Percentiles rank a stretch among this genome's conserved stretches.
Evolutionary conservation across 2,888 invertebrate genomes (phyloP).

Genomic region (Drosophila paramelanica): DNA sequence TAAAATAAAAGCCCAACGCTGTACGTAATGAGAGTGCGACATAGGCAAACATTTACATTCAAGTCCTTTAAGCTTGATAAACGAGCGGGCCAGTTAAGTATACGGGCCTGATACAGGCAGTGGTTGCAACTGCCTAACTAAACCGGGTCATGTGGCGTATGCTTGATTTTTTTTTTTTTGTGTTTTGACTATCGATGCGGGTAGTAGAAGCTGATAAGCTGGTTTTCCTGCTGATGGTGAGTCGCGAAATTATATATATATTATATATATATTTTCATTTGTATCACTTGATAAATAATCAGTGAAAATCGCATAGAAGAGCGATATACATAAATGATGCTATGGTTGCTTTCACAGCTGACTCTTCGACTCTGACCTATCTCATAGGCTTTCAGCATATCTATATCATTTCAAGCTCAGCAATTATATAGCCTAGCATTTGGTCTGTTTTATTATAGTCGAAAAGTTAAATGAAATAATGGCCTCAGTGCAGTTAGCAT

Average conservation of each 20-base stretch:
- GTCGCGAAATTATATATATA: not conserved
- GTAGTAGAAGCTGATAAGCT: conserved; percentile 5
- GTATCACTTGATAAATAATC: no score
- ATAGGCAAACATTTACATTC: conserved; percentile 62
- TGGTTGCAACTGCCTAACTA: conserved; percentile 20
- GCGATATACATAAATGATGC: not conserved
- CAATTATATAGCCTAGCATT: not conserved
- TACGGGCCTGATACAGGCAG: conserved; percentile 6
- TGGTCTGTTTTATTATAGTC: conserved; percentile 1
- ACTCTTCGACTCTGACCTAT: not conserved
- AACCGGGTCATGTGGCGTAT: conserved; percentile 53
- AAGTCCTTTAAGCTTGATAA: conserved; percentile 81
- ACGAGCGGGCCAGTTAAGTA: conserved; percentile 59
- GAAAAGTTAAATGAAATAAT: conserved; percentile 24
- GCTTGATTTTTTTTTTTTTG: conserved; percentile 32
- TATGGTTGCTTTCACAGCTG: not conserved
- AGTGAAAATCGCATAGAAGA: not conserved
- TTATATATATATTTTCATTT: no score
- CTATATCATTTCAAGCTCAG: not conserved
- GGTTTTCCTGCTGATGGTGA: not conserved
- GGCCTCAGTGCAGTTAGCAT: conserved; percentile 23
- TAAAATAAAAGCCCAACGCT: conserved; percentile 31
- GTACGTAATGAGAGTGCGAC: conserved; percentile 56
- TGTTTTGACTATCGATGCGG: conserved; percentile 16
- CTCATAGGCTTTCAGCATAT: no score